Conservation (phyloP, 2,113 vertebrate species). For the Gobius niger region DNA sequence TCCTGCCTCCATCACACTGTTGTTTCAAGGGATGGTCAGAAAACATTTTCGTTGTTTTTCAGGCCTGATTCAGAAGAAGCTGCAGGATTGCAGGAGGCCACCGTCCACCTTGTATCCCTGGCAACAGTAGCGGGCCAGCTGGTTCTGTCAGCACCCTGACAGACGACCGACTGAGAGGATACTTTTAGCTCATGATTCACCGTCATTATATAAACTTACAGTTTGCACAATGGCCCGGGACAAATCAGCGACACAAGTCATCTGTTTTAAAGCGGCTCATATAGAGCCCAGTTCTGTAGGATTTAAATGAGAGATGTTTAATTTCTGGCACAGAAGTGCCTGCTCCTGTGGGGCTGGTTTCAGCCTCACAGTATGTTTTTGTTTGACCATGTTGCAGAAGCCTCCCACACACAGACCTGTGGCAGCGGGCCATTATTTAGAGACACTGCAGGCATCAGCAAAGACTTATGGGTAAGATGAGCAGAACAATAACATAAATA, state of each 20-base stretch:
- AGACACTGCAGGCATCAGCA: conserved; percentile 16
- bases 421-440: conserved; percentile 23
- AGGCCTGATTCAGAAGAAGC: conserved; percentile 54
- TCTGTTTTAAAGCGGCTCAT: neutral
- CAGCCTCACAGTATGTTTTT: conserved; percentile 15
- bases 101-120: conserved; percentile 67
- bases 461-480: conserved; percentile 15
- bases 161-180: conserved; percentile 67
- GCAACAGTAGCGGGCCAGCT: conserved; percentile 65
- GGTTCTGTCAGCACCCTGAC: conserved; percentile 66
- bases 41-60: conserved; percentile 53
- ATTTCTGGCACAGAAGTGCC: conserved; percentile 10
- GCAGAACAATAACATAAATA: neutral
- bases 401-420: conserved; percentile 40
- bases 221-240: conserved; percentile 18
- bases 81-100: conserved; percentile 55
- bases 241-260: neutral
- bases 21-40: conserved; percentile 45
- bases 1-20: conserved; percentile 59
- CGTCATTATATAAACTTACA: conserved; percentile 49
- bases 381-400: conserved; percentile 18
- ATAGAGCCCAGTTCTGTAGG: neutral
- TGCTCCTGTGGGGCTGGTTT: conserved; percentile 12
- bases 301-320: conserved; percentile 4
- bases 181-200: conserved; percentile 73